Conservation (phyloP, 35 echinoderm and acorn worm genomes). For the Apostichopus japonicus region DNA sequence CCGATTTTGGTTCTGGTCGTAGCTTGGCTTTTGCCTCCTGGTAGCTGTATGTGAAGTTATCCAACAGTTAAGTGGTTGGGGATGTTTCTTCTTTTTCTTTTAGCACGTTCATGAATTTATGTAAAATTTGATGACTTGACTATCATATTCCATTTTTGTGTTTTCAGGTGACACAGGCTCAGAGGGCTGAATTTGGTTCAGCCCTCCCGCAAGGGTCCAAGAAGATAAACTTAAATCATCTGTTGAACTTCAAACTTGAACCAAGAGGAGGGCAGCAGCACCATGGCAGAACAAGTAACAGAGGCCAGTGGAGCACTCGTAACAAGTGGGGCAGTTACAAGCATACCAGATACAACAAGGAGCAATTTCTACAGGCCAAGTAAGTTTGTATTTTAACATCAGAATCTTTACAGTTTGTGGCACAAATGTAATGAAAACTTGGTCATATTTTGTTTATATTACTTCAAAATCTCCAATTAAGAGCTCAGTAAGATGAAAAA, state of each 20-base stretch:
- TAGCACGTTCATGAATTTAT: too few species aligned
- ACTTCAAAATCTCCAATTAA: too few species aligned
- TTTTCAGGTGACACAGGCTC: slow-evolving; percentile 88
- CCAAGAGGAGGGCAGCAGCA: slow-evolving; percentile 70
- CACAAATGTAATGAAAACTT: background rate
- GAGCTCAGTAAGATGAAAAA: too few species aligned
- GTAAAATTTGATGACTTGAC: background rate
- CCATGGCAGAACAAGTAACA: slow-evolving; percentile 30
- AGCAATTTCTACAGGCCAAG: slow-evolving; percentile 99
- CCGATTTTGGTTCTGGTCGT: too few species aligned
- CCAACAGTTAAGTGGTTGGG: too few species aligned
- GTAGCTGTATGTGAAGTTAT: too few species aligned
- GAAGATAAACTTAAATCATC: slow-evolving; percentile 97
- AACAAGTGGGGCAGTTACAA: slow-evolving; percentile 73
- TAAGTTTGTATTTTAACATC: slow-evolving; percentile 43
- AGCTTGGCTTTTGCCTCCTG: too few species aligned
- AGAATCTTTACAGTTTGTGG: background rate
- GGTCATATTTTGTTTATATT: background rate
- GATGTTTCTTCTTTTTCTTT: too few species aligned
- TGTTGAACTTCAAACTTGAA: slow-evolving; percentile 93
- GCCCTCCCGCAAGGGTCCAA: slow-evolving; percentile 87
- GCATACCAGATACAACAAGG: slow-evolving; percentile 83
- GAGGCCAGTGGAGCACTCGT: slow-evolving; percentile 59
- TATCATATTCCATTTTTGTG: background rate
- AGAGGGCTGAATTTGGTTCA: slow-evolving; percentile 99